Base-by-base conservation (phyloP, 2,797 vertebrate genomes). In the Otolemur crassicaudatus region DNA sequence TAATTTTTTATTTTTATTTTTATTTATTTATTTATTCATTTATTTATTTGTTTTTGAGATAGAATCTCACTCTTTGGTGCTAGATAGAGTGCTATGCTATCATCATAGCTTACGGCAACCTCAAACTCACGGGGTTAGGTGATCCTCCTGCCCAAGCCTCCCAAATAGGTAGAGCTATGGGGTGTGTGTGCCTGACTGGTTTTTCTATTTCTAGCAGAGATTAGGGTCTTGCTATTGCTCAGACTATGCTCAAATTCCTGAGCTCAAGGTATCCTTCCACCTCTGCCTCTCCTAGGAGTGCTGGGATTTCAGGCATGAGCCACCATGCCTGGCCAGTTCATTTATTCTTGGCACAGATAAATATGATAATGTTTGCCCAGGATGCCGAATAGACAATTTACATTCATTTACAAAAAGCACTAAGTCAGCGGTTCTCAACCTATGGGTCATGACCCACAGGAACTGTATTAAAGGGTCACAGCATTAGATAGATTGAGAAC, bases 261-360 rank as follows among this genome's bases (percentile, higher is more conserved):
- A 14, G 23, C 72, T 73, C 23, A 43, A 14, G 23, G 14, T 13
- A 43, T 73, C 23, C 23, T 73, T 40, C 13, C 13, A 8, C 40
- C 40, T 73, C 25, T 3, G 40, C 2, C 23, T 14, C 37, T 2
- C 12, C 13, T 13, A 49, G 43, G 27, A 73, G 40, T 73, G 23
- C 25, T 73, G 72, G 23, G 37, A 43, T 73, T 73, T 27, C 40
- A 73, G 72, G 72, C 25, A 27, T 43, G 72, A 73, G 13, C 40
- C 72, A 29, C 40, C 25, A 40, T 25, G 22, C 72, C 37, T 12
- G 1, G 7, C 40, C 43, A 37, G 11, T 77, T 29, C 56, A 60
- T 92, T 67, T 77, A 56, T 61, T 87, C 46, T 69, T 87, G 72
- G 37, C 58, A 46, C 37, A 79, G 63, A 93, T 93, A 84, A 87